Conservation (phyloP, 2,797 vertebrate genomes). For the Alosa sapidissima region DNA sequence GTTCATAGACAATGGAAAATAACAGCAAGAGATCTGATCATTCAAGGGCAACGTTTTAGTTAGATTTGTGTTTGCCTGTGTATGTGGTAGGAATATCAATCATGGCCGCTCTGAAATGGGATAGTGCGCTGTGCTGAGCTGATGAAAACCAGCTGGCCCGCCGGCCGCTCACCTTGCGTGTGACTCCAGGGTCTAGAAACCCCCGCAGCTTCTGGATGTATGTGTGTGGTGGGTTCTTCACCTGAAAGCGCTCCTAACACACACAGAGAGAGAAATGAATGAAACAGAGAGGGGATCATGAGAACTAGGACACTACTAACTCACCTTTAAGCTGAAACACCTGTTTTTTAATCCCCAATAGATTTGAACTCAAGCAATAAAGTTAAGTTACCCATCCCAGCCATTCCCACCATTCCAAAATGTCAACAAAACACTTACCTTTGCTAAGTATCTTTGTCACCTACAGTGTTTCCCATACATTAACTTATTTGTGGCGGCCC, state of each 20-base stretch:
- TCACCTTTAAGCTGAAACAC: background rate
- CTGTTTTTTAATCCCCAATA: background rate
- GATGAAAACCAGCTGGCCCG: background rate
- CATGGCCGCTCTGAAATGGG: background rate
- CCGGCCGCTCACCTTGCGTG: slow-evolving; percentile 87
- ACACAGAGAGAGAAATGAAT: slow-evolving; percentile 30
- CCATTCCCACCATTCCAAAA: background rate
- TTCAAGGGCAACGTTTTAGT: background rate
- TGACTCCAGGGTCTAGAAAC: slow-evolving; percentile 94
- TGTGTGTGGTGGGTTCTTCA: slow-evolving; percentile 98
- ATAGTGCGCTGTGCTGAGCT: background rate
- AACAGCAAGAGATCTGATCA: background rate
- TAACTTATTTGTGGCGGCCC: too few relatives aligned
- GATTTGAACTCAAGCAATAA: too few relatives aligned
- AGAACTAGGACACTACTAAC: background rate
- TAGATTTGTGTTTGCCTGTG: background rate
- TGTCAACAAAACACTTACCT: background rate
- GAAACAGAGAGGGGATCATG: background rate
- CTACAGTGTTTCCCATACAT: too few relatives aligned
- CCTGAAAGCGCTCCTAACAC: slow-evolving; percentile 93
- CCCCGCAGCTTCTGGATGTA: slow-evolving; percentile 97
- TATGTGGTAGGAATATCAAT: background rate
- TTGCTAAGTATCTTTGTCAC: too few relatives aligned
- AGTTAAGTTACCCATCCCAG: background rate
- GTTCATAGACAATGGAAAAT: background rate